A percentile compares a stretch with the other conserved stretches of the same genome.
Conservation (phyloP, 2,797 vertebrate species). For the Macropodus opercularis region DNA sequence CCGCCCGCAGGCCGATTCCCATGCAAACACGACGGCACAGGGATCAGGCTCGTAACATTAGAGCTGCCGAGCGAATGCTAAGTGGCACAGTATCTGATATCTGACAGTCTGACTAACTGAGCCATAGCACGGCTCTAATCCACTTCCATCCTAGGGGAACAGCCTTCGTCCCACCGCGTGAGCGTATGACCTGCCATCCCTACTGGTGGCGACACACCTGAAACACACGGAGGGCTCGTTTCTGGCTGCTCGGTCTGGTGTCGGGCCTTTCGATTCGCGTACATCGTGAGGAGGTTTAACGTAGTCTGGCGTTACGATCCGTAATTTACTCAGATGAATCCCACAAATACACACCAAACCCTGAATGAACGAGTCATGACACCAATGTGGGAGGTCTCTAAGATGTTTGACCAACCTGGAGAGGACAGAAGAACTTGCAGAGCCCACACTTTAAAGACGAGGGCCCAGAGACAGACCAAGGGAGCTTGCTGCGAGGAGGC, state of each 20-base stretch:
- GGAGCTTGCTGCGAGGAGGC: conserved; percentile 26
- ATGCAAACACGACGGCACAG: conserved; percentile 54
- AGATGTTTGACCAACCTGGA: no score
- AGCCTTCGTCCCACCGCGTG: conserved; percentile 52
- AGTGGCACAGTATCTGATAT: conserved; percentile 73
- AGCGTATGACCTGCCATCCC: conserved; percentile 39
- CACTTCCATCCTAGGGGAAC: conserved; percentile 57
- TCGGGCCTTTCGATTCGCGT: no score
- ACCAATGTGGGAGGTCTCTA: no score
- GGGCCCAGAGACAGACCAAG: conserved; percentile 39
- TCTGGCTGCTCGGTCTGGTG: no score
- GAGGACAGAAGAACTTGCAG: conserved; percentile 18
- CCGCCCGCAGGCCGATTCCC: conserved; percentile 10
- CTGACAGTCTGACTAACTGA: conserved; percentile 68
- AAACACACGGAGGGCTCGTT: no score
- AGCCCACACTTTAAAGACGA: conserved; percentile 14
- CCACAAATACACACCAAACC: neutral
- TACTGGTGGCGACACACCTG: conserved; percentile 51
- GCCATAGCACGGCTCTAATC: conserved; percentile 67
- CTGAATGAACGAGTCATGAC: no score
- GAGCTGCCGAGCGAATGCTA: conserved; percentile 64
- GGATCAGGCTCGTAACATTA: conserved; percentile 61
- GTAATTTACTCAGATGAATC: neutral
- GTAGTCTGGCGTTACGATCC: neutral
- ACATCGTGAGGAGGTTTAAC: no score